These are phyloP conservation scores for Ovibos moschatus DNA, from an alignment of 2,113 vertebrate species.

Conservation along the genomic window DNA sequence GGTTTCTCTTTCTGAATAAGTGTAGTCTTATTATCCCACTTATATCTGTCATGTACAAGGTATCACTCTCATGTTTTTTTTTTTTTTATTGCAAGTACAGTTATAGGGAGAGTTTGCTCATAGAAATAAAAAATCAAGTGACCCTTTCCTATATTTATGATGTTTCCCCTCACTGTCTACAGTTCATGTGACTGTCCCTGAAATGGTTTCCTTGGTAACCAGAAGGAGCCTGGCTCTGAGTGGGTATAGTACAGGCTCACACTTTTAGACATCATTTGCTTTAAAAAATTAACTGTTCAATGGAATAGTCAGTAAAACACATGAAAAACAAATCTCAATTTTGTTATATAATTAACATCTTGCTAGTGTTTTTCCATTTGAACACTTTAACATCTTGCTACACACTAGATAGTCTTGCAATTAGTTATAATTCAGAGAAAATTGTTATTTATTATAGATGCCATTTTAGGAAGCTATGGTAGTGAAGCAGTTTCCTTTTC, in stretches of 20 bases:
- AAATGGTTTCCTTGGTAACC: conserved; percentile 80
- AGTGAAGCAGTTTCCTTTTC: not conserved
- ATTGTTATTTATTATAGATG: not conserved
- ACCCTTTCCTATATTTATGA: conserved; percentile 65
- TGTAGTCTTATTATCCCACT: not conserved
- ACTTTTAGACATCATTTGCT: conserved; percentile 54
- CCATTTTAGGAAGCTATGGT: not conserved
- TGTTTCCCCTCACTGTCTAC: conserved; percentile 68
- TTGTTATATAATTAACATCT: not conserved
- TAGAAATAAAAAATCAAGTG: not conserved
- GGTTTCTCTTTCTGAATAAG: not conserved
- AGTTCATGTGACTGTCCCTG: conserved; percentile 73
- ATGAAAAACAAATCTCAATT: not conserved
- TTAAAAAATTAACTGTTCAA: conserved; percentile 12
- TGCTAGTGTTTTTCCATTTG: not conserved
- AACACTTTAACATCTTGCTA: not conserved
- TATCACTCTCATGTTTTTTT: not conserved
- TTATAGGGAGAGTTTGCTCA: conserved; percentile 5
- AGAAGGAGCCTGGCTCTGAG: conserved; percentile 61
- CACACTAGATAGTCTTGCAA: not conserved
- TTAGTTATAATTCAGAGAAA: not conserved
- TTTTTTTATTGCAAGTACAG: not conserved
- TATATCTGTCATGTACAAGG: not conserved
- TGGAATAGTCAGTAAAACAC: not conserved
- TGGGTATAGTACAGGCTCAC: conserved; percentile 50